A percentile compares a stretch with the other conserved stretches of the same genome.
Evolutionary conservation across 2,113 vertebrate genomes (phyloP).

Genomic region (Tricholaema leucomelas): DNA sequence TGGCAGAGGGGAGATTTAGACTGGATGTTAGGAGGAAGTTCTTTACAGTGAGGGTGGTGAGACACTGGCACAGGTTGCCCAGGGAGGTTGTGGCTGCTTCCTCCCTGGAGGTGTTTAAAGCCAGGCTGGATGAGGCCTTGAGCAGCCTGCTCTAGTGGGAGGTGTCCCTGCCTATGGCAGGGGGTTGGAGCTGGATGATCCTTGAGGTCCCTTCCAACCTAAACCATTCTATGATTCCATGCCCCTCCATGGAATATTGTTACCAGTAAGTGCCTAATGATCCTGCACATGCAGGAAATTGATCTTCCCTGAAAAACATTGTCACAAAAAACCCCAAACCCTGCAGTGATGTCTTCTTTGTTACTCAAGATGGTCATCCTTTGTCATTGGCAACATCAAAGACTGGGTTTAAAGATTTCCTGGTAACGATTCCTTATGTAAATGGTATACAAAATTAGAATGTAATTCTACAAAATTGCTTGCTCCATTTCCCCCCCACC

Average conservation of each 20-base stretch:
- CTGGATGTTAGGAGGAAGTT: no score
- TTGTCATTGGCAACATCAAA: background rate
- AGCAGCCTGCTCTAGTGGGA: no score
- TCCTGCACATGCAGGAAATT: background rate
- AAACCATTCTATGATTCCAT: no score
- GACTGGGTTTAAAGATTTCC: background rate
- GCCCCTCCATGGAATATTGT: background rate
- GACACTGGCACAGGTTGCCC: no score
- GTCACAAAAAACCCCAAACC: background rate
- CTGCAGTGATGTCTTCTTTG: background rate
- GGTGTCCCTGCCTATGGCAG: no score
- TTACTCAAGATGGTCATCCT: background rate
- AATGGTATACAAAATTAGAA: background rate
- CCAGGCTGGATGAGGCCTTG: no score
- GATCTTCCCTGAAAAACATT: background rate
- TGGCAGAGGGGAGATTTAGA: no score
- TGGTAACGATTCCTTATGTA: background rate
- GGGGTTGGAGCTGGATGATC: no score
- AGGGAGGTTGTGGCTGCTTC: no score
- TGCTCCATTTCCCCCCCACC: constrained; percentile 5
- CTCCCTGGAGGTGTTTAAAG: no score
- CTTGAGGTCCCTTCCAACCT: no score
- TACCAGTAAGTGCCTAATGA: background rate
- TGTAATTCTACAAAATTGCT: background rate
- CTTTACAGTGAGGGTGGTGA: no score